Evolutionary conservation across 2,113 vertebrate genomes (phyloP).

Genomic region (Pitta sordida): DNA sequence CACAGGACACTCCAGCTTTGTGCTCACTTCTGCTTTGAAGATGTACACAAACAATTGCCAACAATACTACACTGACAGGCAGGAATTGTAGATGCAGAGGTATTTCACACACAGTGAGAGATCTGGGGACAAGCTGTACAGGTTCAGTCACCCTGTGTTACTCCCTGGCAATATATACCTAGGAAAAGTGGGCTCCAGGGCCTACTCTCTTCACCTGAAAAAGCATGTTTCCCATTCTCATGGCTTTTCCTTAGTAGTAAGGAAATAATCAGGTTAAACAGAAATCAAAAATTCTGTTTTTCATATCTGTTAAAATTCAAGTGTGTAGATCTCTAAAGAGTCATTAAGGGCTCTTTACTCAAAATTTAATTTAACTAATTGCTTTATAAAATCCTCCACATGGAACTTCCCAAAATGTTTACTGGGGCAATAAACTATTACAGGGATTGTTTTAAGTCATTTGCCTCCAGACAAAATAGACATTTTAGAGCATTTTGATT

Average conservation of each 20-base stretch:
- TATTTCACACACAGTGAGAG: background rate
- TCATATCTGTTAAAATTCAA: slow-evolving; percentile 58
- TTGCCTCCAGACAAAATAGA: slow-evolving; percentile 63
- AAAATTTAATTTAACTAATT: slow-evolving; percentile 62
- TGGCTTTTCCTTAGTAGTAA: background rate
- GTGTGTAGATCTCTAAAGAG: background rate
- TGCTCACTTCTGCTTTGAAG: background rate
- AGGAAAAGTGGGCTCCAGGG: background rate
- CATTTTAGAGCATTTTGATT: slow-evolving; percentile 50
- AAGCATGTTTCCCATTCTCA: background rate
- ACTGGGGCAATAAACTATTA: slow-evolving; percentile 27
- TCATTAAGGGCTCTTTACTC: slow-evolving; percentile 20
- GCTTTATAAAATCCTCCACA: slow-evolving; percentile 36
- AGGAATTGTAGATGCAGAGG: background rate
- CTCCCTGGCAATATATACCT: background rate
- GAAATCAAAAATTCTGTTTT: background rate
- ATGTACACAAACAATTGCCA: background rate
- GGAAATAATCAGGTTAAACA: background rate
- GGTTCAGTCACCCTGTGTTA: background rate
- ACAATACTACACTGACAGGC: background rate
- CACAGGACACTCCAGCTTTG: background rate
- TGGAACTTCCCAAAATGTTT: slow-evolving; percentile 36
- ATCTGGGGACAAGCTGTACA: rapidly evolving
- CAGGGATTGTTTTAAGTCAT: slow-evolving; percentile 19
- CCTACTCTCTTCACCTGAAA: background rate